Evolutionary conservation across 2,113 vertebrate species (phyloP).

Genomic region (Gulo gulo): DNA sequence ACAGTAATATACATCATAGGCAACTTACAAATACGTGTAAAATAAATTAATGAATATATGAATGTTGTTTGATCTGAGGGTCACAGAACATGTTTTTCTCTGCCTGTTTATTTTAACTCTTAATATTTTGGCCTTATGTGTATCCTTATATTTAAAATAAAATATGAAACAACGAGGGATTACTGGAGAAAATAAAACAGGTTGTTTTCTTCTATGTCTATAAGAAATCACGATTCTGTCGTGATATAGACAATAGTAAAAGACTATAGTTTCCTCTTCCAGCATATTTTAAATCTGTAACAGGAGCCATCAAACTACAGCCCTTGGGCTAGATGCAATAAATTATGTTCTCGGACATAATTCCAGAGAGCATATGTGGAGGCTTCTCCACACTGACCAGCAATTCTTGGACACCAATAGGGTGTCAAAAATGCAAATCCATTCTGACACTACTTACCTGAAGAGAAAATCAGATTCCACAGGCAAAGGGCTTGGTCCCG

Average conservation of each 20-base stretch:
- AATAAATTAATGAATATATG: background rate
- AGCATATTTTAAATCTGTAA: background rate
- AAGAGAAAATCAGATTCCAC: background rate
- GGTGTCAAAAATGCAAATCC: background rate
- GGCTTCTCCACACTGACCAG: background rate
- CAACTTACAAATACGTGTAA: background rate
- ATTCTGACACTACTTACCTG: background rate
- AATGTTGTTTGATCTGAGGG: background rate
- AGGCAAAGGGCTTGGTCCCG: background rate
- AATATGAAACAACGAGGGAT: background rate
- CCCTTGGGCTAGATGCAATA: background rate
- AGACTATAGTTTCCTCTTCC: background rate
- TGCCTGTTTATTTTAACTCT: slow-evolving; percentile 21
- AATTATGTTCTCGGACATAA: background rate
- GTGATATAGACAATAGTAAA: background rate
- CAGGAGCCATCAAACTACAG: background rate
- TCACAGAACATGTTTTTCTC: background rate
- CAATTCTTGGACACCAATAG: background rate
- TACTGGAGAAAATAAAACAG: background rate
- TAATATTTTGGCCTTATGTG: background rate
- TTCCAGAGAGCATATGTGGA: too few species aligned
- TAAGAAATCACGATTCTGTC: background rate
- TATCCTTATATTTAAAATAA: slow-evolving; percentile 13
- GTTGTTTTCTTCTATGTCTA: background rate
- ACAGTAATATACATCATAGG: background rate